These are phyloP conservation scores for Epinephelus coioides DNA, from an alignment of 2,797 vertebrate species.

Conservation along the genomic window DNA sequence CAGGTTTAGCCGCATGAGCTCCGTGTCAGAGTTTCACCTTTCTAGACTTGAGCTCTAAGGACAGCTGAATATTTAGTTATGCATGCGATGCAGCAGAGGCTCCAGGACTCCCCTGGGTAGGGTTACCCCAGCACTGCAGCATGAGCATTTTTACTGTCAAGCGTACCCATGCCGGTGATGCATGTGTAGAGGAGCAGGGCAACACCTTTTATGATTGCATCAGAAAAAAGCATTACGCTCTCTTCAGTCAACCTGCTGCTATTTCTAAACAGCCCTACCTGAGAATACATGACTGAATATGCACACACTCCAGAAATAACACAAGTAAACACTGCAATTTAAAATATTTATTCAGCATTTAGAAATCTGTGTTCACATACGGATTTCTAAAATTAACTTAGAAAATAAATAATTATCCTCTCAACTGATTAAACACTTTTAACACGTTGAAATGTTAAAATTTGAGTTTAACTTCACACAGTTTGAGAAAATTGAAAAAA, in stretches of 20 bases:
- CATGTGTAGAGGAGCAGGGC: constrained; percentile 33
- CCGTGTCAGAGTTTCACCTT: constrained; percentile 67
- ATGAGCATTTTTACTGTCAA: constrained; percentile 62
- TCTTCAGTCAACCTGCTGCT: background rate
- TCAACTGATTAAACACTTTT: constrained; percentile 18
- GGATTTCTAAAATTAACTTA: constrained; percentile 25
- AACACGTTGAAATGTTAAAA: constrained; percentile 23
- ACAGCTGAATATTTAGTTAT: constrained; percentile 79
- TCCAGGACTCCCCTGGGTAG: constrained; percentile 56
- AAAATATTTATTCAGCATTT: constrained; percentile 67
- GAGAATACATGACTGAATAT: background rate
- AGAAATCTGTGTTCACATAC: constrained; percentile 62
- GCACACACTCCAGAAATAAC: constrained; percentile 42
- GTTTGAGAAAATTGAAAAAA: constrained; percentile 35
- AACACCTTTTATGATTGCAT: constrained; percentile 55
- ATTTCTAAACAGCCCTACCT: background rate
- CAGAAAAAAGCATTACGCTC: constrained; percentile 47
- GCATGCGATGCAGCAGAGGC: constrained; percentile 48
- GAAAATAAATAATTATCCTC: constrained; percentile 16
- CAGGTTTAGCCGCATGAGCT: constrained; percentile 48
- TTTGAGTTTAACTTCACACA: constrained; percentile 17
- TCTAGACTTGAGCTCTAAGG: constrained; percentile 63
- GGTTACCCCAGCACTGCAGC: constrained; percentile 79
- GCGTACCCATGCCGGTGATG: background rate
- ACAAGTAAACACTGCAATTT: constrained; percentile 57